Evolutionary conservation across 2,888 invertebrate genomes (phyloP), one percentile per base, ranked within the genome.

Genomic region (Cephus pygmeus): DNA sequence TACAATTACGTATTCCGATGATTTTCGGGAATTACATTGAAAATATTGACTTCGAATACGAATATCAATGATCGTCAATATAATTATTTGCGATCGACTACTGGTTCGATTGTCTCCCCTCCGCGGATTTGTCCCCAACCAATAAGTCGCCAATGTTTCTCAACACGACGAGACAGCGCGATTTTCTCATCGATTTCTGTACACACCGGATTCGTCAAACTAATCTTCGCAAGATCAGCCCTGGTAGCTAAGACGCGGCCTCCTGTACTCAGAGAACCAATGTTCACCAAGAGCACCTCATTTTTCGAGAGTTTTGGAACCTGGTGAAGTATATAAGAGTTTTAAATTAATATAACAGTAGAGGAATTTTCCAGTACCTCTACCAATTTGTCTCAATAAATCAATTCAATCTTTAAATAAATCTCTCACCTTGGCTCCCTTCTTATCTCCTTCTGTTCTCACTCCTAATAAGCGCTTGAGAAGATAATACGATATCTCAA

Each of bases 41-140:
- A 56, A 56, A 36, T 35, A 34, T 74, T 35, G 35, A 74, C n/a
- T 36, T 30, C 34, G 36, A n/a, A 12, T 33, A 35, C 34, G 34
- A 35, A 74, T 23, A 33, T 74, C 30, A 74, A 30, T 74, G 34
- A 34, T 30, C 74, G 74, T 35, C 34, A 34, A 31, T 31, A 34
- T 71, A n/a, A 35, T 76, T 86, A 88, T 78, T 90, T 91, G 69
- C 87, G 87, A 82, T 94, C 94, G 83, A 93, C 92, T 69, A 93
- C 92, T 31, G 99, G 98, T 89, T 97, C 96, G 89, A 99, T 98
- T 86, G 98, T 98, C 91, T 97, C 96, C 86, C 99, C 99, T 91
- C 98, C 97, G 92, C 98, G 96, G 92, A 99, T 99, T 92, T 99
- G 98, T 86, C 99, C 99, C 99, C 99, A 99, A 86, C 99, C 99